phyloP scores from a whole-genome alignment of 2,113 vertebrate genomes.

The Cariama cristata region DNA sequence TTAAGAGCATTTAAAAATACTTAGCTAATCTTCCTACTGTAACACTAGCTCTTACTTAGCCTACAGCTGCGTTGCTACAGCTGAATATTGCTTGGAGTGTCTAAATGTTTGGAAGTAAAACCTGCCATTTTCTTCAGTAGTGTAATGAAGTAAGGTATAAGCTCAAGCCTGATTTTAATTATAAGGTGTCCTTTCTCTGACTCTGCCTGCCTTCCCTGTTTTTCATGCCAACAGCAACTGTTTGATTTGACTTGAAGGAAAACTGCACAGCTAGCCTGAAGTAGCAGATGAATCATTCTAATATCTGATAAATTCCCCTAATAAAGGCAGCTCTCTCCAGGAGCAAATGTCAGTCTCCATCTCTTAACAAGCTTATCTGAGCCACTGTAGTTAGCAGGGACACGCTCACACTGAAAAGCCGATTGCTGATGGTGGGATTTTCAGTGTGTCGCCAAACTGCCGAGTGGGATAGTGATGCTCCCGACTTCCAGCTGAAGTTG shows the following conservation, averaged over 20 bases:
- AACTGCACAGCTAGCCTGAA: constrained; percentile 20
- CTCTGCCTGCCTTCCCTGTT: constrained; percentile 25
- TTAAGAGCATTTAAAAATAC: constrained; percentile 18
- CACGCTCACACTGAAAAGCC: not conserved
- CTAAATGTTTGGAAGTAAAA: constrained; percentile 45
- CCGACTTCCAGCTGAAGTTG: not conserved
- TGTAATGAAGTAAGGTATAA: not conserved
- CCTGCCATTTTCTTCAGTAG: constrained; percentile 15
- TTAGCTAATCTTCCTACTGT: not conserved
- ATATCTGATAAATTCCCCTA: constrained; percentile 39
- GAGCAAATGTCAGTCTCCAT: constrained; percentile 39
- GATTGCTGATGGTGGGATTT: not conserved
- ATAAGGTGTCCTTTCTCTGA: constrained; percentile 21
- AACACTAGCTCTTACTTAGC: not conserved
- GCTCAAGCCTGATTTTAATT: constrained; percentile 44
- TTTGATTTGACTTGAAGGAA: constrained; percentile 51
- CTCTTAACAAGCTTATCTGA: constrained; percentile 39
- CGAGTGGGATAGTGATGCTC: not conserved
- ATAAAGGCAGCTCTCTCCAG: constrained; percentile 4
- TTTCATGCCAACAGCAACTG: constrained; percentile 31
- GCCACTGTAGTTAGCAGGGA: not conserved
- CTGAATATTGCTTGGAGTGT: not conserved
- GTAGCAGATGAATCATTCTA: constrained; percentile 54
- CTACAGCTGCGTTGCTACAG: not conserved
- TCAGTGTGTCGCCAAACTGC: not conserved